Evolutionary conservation across 2,888 invertebrate species (phyloP), one percentile per base, ranked within the genome.

Genomic region (Scaptomyza reducta): DNA sequence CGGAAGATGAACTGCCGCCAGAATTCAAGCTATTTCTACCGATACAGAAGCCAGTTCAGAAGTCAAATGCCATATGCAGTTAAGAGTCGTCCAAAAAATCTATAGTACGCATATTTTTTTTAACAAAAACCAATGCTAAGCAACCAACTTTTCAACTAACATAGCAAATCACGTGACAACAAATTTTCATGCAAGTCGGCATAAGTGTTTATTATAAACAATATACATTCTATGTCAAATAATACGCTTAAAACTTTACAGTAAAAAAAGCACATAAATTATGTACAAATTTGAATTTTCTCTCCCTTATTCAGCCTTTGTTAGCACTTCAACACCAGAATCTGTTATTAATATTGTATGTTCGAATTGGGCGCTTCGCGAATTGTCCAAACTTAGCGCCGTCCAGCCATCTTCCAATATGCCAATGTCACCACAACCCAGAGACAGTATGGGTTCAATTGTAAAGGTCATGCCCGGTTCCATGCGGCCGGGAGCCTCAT

Each of bases 1-100:
- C 95, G 6, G 98, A 98, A 92, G 98, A 98, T 83, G 98, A 99
- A 90, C 92, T 98, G 79, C 98, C 98, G 0, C 96, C 97, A 57
- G 98, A 98, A 89, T 99, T 97, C 90, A 98, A 98, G 92, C 93
- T 99, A 47, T 98, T 98, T 92, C 94, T 98, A 71, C 98, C 99
- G 0, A 96, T 98, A 92, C 97, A 97, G 87, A 96, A 96, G 69
- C 92, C 92, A 1, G 70, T 83, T 16, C 87, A 89, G 59, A 92
- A 92, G 54, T 65, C 87, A 1, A 72, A 85, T 50, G 89, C 90
- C 2, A 87, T 89, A 33, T 89, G 89, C 49, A 87, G 76, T 63
- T 89, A 61, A 9, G 9, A 14, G 49, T 38, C 40, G 14, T 31
- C 14, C 10, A 65, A 31, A 46, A 42, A 44, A 31, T 22, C n/a